Evolutionary conservation across 2,797 vertebrate species (phyloP).

Genomic region (Lacerta agilis): DNA sequence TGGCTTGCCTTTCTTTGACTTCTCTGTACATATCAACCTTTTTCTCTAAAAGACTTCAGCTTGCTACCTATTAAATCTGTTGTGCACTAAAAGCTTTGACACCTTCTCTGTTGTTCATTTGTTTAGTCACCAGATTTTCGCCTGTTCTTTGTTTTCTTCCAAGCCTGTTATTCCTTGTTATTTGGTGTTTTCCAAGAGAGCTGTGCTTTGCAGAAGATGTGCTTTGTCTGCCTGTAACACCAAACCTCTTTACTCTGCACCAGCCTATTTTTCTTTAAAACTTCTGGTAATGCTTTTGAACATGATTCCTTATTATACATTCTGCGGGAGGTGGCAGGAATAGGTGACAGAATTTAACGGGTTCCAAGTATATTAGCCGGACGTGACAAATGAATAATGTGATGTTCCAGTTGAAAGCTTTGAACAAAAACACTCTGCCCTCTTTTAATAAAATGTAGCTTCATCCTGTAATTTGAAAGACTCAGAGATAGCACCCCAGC

Average conservation of each 20-base stretch:
- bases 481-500: neutral
- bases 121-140: neutral
- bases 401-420: slow-evolving; percentile 24
- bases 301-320: slow-evolving; percentile 24
- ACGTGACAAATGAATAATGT: slow-evolving; percentile 25
- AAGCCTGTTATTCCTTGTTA: neutral
- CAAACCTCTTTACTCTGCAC: neutral
- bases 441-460: slow-evolving; percentile 18
- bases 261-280: neutral
- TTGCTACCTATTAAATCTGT: neutral
- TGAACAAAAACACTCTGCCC: slow-evolving; percentile 21
- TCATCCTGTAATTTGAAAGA: slow-evolving; percentile 17
- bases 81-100: neutral
- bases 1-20: slow-evolving; percentile 6
- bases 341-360: neutral
- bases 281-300: neutral
- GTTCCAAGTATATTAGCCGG: slow-evolving; percentile 26
- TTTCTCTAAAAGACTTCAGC: neutral
- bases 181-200: neutral
- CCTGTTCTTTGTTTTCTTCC: neutral
- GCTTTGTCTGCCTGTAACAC: neutral
- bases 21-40: neutral
- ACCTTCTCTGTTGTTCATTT: neutral
- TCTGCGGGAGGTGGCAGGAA: neutral
- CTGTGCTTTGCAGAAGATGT: neutral